Evolutionary conservation across 2,888 invertebrate species (phyloP), one percentile per base, ranked within the genome.

Genomic region (Hemaris fuciformis): DNA sequence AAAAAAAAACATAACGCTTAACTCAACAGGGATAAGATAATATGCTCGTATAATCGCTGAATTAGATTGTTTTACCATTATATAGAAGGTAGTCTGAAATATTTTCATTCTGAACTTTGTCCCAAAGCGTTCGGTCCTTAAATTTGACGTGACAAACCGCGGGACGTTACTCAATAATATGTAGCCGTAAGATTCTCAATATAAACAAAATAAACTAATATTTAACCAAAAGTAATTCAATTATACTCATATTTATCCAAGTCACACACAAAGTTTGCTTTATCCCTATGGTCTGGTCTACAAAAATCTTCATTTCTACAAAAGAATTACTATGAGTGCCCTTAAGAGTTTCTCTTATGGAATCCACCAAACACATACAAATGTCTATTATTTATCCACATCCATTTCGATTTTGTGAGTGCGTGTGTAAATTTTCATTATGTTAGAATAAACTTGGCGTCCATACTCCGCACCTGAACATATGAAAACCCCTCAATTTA

Each of bases 401-500:
- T 27, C 25, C 18, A 10, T 53, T 53, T 18, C 15, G 27, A n/a
- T n/a, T 27, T 25, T 18, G 0, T 31, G 31, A 20, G 20, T n/a
- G 15, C 38, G 46, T 38, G 15, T 38, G 46, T 38, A 46, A 31
- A 59, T 57, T 7, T 13, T 25, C n/a, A 42, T 34, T 18, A 3
- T 38, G 13, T 48, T 38, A 25, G 48, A 25, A 46, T 18, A 41
- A 23, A 34, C 15, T 3, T 25, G 13, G 13, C 15, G 13, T 41
- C 60, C 53, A 42, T 53, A 38, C 53, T 41, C 10, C 60, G 18
- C 48, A 61, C 46, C 34, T 45, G 8, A 59, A 61, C 23, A 61
- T 56, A 62, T 62, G 62, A 62, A 53, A 31, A 48, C 20, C 42
- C 34, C 62, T 56, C 60, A 69, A 61, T 61, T 60, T 60, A 57